phyloP scores from a whole-genome alignment of 2,797 vertebrate species.

The Clarias pachynema region DNA sequence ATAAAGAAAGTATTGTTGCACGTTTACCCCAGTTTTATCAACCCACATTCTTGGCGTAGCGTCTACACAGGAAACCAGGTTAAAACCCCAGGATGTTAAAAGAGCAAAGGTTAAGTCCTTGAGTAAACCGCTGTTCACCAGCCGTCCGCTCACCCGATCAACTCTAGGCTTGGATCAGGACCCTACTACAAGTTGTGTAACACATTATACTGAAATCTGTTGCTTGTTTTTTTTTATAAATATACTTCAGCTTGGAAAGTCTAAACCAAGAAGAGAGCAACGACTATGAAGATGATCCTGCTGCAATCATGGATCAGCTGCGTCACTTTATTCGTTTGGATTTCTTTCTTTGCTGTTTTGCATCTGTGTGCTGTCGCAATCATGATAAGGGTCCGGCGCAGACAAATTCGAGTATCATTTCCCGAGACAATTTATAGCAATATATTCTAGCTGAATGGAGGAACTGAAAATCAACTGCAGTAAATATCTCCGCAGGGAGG shows the following conservation, averaged over 20 bases:
- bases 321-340: neutral
- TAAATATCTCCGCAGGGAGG: neutral
- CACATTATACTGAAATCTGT: neutral
- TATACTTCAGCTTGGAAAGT: neutral
- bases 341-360: neutral
- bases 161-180: neutral
- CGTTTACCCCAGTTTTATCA: neutral
- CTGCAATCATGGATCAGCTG: neutral
- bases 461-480: neutral
- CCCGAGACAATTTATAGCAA: neutral
- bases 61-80: neutral
- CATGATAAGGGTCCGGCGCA: neutral
- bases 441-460: neutral
- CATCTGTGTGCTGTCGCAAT: neutral
- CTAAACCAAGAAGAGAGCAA: neutral
- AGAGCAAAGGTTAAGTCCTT: neutral
- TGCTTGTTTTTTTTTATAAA: too few relatives aligned
- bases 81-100: neutral
- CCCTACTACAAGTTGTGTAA: neutral
- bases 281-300: neutral
- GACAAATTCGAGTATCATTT: neutral
- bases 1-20: neutral
- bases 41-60: neutral
- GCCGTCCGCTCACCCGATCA: neutral
- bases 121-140: neutral